Conservation (phyloP, 1,140 invertebrate species). For the Drosophila bifasciata region DNA sequence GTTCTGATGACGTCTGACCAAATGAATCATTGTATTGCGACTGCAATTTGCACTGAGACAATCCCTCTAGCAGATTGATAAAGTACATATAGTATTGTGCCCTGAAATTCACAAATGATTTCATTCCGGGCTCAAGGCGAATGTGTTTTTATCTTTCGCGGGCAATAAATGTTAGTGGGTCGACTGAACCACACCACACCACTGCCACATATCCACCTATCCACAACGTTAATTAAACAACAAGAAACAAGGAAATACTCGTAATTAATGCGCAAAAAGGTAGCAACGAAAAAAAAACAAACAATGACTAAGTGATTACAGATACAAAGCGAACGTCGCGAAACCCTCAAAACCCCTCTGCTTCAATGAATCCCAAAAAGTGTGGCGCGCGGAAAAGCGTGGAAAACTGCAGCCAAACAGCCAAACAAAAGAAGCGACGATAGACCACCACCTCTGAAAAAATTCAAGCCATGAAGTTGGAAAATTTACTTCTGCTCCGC, state of each 20-base stretch:
- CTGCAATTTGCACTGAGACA: constrained; percentile 4
- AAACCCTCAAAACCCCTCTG: constrained; percentile 48
- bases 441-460: neutral
- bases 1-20: constrained; percentile 22
- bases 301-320: constrained; percentile 72
- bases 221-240: constrained; percentile 52
- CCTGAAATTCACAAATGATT: constrained; percentile 28
- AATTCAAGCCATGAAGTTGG: constrained; percentile 19
- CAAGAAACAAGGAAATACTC: constrained; percentile 59
- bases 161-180: constrained; percentile 60
- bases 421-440: constrained; percentile 34
- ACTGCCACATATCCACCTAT: constrained; percentile 2
- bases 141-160: constrained; percentile 25
- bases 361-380: constrained; percentile 64
- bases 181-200: constrained; percentile 15
- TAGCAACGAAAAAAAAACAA: constrained; percentile 44
- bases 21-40: constrained; percentile 26
- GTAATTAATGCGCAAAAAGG: constrained; percentile 72
- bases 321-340: constrained; percentile 53
- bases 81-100: constrained; percentile 35
- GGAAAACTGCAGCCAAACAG: constrained; percentile 38
- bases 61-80: constrained; percentile 22
- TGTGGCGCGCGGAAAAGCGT: constrained; percentile 54
- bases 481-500: constrained; percentile 27
- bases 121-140: constrained; percentile 48